Evolutionary conservation across 2,888 invertebrate species (phyloP), one percentile per base, ranked within the genome.

Genomic region (Dichetophora obliterata): DNA sequence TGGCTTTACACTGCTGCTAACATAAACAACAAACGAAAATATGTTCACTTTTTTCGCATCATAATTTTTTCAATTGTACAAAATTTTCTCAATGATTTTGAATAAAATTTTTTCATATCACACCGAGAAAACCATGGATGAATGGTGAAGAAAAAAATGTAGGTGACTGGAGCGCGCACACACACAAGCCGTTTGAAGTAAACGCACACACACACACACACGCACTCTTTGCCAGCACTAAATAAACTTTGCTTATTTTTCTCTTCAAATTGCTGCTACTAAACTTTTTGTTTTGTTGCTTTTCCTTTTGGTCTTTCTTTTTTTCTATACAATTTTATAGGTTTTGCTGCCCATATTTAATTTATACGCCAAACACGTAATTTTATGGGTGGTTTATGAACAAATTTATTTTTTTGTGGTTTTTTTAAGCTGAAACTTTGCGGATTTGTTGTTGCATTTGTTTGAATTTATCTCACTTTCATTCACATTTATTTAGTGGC

Each of bases 91-190:
- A 11, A 68, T 4, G 27, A 31, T 43, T 63, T 63, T 63, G 19
- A 14, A n/a, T 9, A 27, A 65, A 31, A 54, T 31, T 70, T n/a
- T 71, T 22, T 37, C 34, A 19, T 57, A 54, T 24, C 16, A 4
- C 24, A 48, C 14, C 27, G 27, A 68, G 2, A 3, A 68, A 52
- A 66, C 19, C 31, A 9, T 31, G 34, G 31, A 24, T n/a, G 11
- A 5, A 48, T 14, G 50, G n/a, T n/a, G 16, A 14, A 50, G n/a
- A 27, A 27, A 59, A 71, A 57, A 87, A 86, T 83, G 87, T 86
- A 87, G 86, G 86, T 86, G 87, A 86, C 84, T 87, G 83, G 86
- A 87, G 87, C 86, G 81, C 54, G 57, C 22, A 24, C 48, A 54
- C 31, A 54, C 70, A 19, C 71, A 22, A 19, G 37, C 71, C n/a